These are phyloP conservation scores for Phaenicophaeus curvirostris DNA, from an alignment of 2,797 vertebrate genomes.

Conservation along the genomic window DNA sequence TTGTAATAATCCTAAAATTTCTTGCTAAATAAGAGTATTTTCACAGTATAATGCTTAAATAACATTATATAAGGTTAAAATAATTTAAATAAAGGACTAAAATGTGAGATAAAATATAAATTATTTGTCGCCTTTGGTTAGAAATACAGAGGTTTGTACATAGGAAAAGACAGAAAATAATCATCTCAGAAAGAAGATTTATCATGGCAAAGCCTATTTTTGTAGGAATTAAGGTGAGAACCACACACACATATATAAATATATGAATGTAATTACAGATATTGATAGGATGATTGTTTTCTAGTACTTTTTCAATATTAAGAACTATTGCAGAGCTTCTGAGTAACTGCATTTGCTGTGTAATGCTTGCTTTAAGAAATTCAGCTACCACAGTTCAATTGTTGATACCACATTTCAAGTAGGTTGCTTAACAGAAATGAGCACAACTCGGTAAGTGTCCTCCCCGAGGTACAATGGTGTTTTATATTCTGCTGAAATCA, in stretches of 20 bases:
- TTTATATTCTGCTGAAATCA: constrained; percentile 63
- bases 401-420: background rate
- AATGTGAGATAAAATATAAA: background rate
- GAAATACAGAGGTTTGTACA: background rate
- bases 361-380: background rate
- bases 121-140: background rate
- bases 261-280: background rate
- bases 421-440: constrained; percentile 38
- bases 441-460: background rate
- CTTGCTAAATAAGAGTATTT: background rate
- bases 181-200: background rate
- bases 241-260: fast-evolving
- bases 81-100: background rate
- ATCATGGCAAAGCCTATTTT: background rate
- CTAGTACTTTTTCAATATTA: background rate
- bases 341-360: background rate
- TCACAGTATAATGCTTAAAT: background rate
- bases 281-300: background rate
- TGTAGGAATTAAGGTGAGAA: background rate
- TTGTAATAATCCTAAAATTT: background rate
- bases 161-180: background rate
- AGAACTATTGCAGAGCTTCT: background rate
- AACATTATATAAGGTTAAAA: background rate
- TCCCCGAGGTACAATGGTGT: background rate
- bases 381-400: background rate